Conservation (phyloP, 2,888 invertebrate genomes). For the Chironomus riparius region DNA sequence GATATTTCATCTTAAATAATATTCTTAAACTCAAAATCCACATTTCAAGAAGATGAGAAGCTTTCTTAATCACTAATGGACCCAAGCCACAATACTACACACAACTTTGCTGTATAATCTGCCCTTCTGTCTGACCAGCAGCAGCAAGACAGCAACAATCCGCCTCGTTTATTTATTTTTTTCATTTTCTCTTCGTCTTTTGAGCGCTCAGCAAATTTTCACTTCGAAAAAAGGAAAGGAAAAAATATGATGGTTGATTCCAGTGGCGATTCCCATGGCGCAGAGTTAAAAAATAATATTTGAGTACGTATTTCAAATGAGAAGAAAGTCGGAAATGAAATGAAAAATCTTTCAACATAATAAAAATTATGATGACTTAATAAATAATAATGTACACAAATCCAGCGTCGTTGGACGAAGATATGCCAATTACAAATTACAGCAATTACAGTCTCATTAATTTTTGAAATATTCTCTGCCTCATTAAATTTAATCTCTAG, state of each 20-base stretch:
- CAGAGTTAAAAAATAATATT: neutral
- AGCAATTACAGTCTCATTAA: slow-evolving; percentile 5
- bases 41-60: too few species aligned
- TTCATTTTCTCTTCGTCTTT: too few species aligned
- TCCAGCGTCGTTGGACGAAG: neutral
- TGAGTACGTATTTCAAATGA: too few species aligned
- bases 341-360: too few species aligned
- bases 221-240: too few species aligned
- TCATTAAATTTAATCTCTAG: neutral
- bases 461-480: neutral
- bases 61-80: too few species aligned
- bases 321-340: too few species aligned
- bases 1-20: neutral
- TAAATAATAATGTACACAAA: neutral
- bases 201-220: too few species aligned
- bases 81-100: too few species aligned
- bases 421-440: slow-evolving; percentile 18
- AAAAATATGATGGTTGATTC: neutral
- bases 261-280: slow-evolving; percentile 7
- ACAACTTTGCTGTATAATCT: too few species aligned
- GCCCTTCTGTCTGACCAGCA: neutral
- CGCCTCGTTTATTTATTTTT: neutral
- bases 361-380: too few species aligned
- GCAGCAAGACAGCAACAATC: neutral
- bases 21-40: neutral